Evolutionary conservation across 2,888 invertebrate species (phyloP).

Genomic region (Sympetrum striolatum): DNA sequence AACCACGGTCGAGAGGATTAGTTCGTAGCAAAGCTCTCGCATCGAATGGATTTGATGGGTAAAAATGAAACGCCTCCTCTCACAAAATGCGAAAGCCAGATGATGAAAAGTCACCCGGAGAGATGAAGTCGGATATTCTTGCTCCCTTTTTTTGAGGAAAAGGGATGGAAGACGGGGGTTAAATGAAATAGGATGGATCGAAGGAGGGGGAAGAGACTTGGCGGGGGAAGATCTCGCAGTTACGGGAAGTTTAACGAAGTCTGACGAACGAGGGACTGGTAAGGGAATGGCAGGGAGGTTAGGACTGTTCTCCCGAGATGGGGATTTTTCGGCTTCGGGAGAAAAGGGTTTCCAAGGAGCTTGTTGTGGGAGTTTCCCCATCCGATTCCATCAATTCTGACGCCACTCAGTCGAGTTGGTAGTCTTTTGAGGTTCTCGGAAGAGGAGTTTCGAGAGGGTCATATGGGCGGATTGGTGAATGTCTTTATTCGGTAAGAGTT

Average conservation of each 20-base stretch:
- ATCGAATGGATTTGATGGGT: neutral
- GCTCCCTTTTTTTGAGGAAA: neutral
- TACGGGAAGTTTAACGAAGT: conserved; percentile 39
- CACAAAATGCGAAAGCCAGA: neutral
- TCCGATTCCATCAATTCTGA: conserved; percentile 37
- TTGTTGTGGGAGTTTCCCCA: conserved; percentile 16
- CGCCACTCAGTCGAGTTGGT: conserved; percentile 20
- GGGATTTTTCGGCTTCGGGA: neutral
- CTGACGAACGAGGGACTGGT: conserved; percentile 17
- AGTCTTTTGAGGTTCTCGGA: neutral
- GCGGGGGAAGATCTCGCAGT: neutral
- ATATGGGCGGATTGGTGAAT: conserved; percentile 16
- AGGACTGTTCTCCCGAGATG: neutral
- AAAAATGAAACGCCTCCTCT: neutral
- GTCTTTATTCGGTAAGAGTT: conserved; percentile 23
- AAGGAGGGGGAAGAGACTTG: neutral
- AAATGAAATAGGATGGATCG: neutral
- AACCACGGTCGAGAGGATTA: neutral
- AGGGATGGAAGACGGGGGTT: neutral
- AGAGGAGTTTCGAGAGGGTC: neutral
- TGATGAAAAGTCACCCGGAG: neutral
- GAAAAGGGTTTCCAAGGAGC: neutral
- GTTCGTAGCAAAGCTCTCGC: neutral
- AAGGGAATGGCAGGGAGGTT: neutral
- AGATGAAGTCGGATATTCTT: neutral